Percentiles rank a stretch among this genome's conserved stretches.
These are phyloP conservation scores for Zosterops lateralis DNA, from an alignment of 2,113 vertebrate genomes.

Conservation along the genomic window DNA sequence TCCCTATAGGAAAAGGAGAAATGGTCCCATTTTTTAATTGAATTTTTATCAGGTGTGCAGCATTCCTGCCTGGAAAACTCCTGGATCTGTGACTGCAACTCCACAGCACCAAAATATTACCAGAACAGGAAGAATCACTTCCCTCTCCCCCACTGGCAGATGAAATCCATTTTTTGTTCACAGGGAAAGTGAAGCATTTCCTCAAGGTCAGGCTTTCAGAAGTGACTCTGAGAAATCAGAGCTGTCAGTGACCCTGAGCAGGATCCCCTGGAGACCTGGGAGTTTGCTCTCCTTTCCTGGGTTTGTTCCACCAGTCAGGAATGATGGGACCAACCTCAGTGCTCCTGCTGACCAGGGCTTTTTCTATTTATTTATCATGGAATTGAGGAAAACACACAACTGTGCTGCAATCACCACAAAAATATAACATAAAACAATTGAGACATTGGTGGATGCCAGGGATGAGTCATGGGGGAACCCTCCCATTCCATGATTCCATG, in stretches of 20 bases:
- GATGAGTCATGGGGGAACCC: not conserved
- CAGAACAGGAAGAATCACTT: not conserved
- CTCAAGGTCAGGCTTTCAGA: not conserved
- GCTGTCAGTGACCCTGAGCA: not conserved
- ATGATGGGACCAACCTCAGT: not conserved
- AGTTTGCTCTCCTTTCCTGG: not conserved
- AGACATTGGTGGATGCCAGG: not conserved
- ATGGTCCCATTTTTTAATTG: fast-evolving
- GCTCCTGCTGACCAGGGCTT: not conserved
- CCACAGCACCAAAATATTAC: not conserved
- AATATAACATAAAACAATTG: not conserved
- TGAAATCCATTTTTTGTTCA: not conserved
- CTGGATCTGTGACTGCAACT: not conserved
- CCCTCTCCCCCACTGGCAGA: not conserved
- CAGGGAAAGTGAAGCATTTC: not conserved
- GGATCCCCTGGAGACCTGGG: not conserved
- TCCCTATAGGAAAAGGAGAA: not conserved
- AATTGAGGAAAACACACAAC: not conserved
- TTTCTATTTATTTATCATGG: not conserved
- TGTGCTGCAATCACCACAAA: not conserved
- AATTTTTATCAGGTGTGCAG: fast-evolving
- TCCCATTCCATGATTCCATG: not conserved
- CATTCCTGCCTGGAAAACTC: not conserved
- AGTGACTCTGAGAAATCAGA: not conserved
- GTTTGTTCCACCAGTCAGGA: not conserved